These are phyloP conservation scores for Lepus townsendii DNA, from an alignment of 2,797 vertebrate species.

Conservation along the genomic window DNA sequence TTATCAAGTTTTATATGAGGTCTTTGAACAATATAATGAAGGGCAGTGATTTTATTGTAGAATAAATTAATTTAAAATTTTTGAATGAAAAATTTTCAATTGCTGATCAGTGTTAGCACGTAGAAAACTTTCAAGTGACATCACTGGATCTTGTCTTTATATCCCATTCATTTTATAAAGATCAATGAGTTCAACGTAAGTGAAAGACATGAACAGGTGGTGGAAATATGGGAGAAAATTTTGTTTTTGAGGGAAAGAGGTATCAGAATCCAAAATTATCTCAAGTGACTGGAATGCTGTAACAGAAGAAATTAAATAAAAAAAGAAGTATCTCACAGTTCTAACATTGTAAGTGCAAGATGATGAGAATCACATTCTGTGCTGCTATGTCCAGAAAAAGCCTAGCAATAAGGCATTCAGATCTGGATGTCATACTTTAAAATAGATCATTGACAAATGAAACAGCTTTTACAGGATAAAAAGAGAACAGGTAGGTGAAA, in stretches of 20 bases:
- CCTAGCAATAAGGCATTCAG: neutral
- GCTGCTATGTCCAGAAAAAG: constrained; percentile 29
- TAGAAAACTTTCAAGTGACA: neutral
- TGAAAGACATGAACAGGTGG: neutral
- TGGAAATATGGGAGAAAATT: neutral
- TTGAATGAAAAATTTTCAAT: neutral
- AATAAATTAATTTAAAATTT: constrained; percentile 44
- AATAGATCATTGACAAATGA: neutral
- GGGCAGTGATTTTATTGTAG: neutral
- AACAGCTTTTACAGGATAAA: neutral
- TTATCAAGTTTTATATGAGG: neutral
- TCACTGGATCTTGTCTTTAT: neutral
- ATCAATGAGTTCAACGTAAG: neutral
- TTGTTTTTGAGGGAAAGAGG: neutral
- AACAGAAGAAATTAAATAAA: neutral
- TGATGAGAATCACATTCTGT: constrained; percentile 15
- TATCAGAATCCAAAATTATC: constrained; percentile 41
- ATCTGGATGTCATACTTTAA: neutral
- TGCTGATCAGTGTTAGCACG: neutral
- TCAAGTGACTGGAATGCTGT: neutral
- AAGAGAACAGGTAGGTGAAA: neutral
- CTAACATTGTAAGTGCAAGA: neutral
- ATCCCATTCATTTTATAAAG: neutral
- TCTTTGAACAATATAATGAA: neutral
- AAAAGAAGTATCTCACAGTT: neutral